Evolutionary conservation across 2,113 vertebrate species (phyloP).

Genomic region (Cettia cetti): DNA sequence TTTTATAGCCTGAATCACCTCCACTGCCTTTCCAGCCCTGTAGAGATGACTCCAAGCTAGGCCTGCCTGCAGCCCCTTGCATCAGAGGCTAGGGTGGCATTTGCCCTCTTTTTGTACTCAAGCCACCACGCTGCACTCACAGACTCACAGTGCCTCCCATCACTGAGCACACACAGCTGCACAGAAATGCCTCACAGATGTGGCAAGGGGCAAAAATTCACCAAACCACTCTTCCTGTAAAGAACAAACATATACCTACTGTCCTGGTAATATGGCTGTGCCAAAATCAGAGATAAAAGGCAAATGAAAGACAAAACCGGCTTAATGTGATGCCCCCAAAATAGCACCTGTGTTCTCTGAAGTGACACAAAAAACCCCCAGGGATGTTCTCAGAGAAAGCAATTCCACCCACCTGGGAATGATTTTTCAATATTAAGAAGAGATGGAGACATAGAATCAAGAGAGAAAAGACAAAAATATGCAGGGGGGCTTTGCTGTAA

Average conservation of each 20-base stretch:
- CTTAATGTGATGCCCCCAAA: not conserved
- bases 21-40: not conserved
- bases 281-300: not conserved
- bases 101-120: not conserved
- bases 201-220: not conserved
- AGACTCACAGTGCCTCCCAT: not conserved
- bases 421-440: not conserved
- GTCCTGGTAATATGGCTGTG: not conserved
- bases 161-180: not conserved
- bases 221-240: not conserved
- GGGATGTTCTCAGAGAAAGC: not conserved
- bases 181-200: not conserved
- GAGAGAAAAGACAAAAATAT: not conserved
- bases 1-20: not conserved
- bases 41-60: not conserved
- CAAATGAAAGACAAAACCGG: not conserved
- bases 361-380: accelerated
- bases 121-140: not conserved
- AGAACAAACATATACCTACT: not conserved
- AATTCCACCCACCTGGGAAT: not conserved
- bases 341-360: not conserved
- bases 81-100: not conserved
- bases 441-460: not conserved
- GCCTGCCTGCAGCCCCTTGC: not conserved
- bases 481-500: not conserved